Conservation (phyloP, 2,888 invertebrate genomes). For the Vandiemenella viatica region DNA sequence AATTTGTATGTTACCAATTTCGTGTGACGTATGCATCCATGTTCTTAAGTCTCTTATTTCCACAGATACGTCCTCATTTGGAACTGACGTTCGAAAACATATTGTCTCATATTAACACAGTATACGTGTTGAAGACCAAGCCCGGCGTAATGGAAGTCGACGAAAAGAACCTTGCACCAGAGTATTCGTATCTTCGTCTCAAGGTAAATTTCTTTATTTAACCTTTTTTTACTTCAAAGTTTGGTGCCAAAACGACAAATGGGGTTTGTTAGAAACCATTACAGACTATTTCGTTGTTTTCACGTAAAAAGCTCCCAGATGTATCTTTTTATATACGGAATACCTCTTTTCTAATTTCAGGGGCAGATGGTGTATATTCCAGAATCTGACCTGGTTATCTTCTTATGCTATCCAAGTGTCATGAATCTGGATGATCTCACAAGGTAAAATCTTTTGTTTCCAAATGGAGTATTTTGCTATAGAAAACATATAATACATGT, state of each 20-base stretch:
- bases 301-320: too few relatives aligned
- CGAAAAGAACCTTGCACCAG: conserved; percentile 38
- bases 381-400: conserved; percentile 77
- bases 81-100: conserved; percentile 83
- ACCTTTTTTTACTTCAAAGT: too few relatives aligned
- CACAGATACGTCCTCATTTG: conserved; percentile 72
- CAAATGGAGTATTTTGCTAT: too few relatives aligned
- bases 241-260: too few relatives aligned
- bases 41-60: conserved; percentile 5
- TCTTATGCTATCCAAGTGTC: conserved; percentile 89
- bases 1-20: too few relatives aligned
- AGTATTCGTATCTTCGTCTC: conserved; percentile 50
- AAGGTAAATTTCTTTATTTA: too few relatives aligned
- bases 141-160: conserved; percentile 56
- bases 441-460: conserved; percentile 41
- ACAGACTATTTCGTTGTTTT: too few relatives aligned
- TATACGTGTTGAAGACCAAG: conserved; percentile 77
- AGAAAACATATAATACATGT: too few relatives aligned
- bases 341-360: conserved; percentile 31
- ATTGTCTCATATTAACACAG: conserved; percentile 84
- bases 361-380: conserved; percentile 91
- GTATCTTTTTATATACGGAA: too few relatives aligned
- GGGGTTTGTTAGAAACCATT: too few relatives aligned
- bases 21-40: too few relatives aligned
- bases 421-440: conserved; percentile 88